Evolutionary conservation across 2,113 vertebrate species (phyloP), one percentile per base, ranked within the genome.

Genomic region (Tachycineta bicolor): DNA sequence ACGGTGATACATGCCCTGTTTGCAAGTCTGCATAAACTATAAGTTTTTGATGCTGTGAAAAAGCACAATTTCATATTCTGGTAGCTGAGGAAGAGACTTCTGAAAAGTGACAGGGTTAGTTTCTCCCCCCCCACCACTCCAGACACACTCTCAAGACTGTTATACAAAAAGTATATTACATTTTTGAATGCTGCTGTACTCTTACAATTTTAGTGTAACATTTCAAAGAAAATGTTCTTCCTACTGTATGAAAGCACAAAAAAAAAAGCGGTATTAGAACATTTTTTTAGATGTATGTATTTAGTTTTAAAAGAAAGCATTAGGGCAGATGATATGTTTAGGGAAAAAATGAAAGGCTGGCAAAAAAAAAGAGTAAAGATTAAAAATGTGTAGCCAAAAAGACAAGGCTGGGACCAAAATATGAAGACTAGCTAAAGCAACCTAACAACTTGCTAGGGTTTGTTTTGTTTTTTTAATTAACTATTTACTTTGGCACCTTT

Each of bases 141-240:
- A 97, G 91, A 97, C 63, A 90, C 94, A 94, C 93, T 96, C 83
- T 96, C 96, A 96, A 97, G 89, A 95, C 78, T 96, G 83, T 95
- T 96, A 96, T 94, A 98, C 94, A 96, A 97, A 98, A 97, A 97
- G 91, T 96, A 96, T 95, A 97, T 97, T 96, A 98, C 97, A 97
- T 96, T 96, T 97, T 96, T 95, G 97, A 98, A 98, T 98, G 97
- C 97, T 97, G 97, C 97, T 98, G 97, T 96, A 97, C 97, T 98
- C 97, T 97, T 95, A 96, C 82, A 94, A 94, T 76, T 97, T 97
- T 95, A 97, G 92, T 96, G 93, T 95, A 96, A 92, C n/a, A 0
- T 84, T 89, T 93, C 85, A 96, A 96, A 97, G 78, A 94, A 97
- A 94, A 97, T 96, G 81, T 87, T 97, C 55, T 87, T 74, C 81